A percentile compares a stretch with the other conserved stretches of the same genome.
These are phyloP conservation scores for Synergus gifuensis DNA, from an alignment of 2,888 invertebrate species.

Conservation along the genomic window DNA sequence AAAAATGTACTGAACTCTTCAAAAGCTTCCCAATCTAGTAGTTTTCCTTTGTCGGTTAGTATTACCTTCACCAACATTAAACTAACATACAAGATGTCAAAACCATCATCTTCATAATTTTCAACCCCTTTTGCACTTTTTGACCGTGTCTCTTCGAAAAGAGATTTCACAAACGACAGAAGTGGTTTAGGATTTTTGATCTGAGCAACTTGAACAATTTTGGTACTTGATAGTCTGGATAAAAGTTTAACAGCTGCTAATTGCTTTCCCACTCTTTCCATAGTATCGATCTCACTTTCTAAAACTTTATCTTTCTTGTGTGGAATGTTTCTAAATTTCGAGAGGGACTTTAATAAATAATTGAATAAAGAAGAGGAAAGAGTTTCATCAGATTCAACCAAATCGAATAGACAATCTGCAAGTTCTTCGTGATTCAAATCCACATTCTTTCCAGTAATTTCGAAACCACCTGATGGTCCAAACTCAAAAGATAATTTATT, in stretches of 20 bases:
- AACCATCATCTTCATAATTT: slow-evolving; percentile 57
- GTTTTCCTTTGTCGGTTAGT: slow-evolving; percentile 63
- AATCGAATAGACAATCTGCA: slow-evolving; percentile 70
- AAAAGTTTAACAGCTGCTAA: slow-evolving; percentile 71
- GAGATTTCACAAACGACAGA: slow-evolving; percentile 72
- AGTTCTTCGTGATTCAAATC: slow-evolving; percentile 66
- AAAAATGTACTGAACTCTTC: slow-evolving; percentile 70
- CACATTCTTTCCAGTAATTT: slow-evolving; percentile 62
- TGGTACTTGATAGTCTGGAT: slow-evolving; percentile 70
- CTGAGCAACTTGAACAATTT: slow-evolving; percentile 71
- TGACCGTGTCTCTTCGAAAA: slow-evolving; percentile 63
- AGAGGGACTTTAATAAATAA: slow-evolving; percentile 75
- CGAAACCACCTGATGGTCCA: slow-evolving; percentile 67
- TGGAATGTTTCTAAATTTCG: slow-evolving; percentile 50
- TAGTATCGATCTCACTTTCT: slow-evolving; percentile 60
- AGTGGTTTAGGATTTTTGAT: slow-evolving; percentile 72
- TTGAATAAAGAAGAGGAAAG: slow-evolving; percentile 74
- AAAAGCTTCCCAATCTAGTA: slow-evolving; percentile 68
- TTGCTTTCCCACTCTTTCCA: slow-evolving; percentile 67
- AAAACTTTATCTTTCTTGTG: slow-evolving; percentile 47
- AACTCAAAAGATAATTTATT: slow-evolving; percentile 63
- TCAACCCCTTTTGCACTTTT: slow-evolving; percentile 33
- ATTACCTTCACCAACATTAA: slow-evolving; percentile 76
- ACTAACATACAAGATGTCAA: slow-evolving; percentile 71
- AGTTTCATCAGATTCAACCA: slow-evolving; percentile 67